Evolutionary conservation across 1,140 invertebrate species (phyloP), one percentile per base, ranked within the genome.

Genomic region (Caenorhabditis latens): DNA sequence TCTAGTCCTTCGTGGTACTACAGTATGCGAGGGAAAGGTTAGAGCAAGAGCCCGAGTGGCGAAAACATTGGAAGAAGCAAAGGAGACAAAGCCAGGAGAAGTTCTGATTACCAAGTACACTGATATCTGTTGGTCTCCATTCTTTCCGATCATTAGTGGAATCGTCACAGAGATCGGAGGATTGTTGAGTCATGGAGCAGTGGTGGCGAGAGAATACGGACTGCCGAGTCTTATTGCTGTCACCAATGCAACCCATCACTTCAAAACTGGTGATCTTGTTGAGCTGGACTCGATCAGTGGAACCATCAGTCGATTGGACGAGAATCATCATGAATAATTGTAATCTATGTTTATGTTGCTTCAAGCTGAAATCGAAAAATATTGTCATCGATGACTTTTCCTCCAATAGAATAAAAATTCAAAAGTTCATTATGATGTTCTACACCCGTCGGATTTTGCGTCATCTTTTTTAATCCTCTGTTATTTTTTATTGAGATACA

Each of bases 141-240:
- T 96, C 92, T 97, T 97, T 91, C 96, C 96, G 0, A 93, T 97
- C 9, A 92, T 97, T 7, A 93, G 94, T 2, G 96, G 96, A 21
- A 94, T 97, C 16, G 95, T 96, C 6, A 97, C 96, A 0, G 96
- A 97, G 93, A 93, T 96, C 8, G 96, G 96, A 24, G 96, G 96
- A 61, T 94, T 96, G 1, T 95, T 97, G 87, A 96, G 96, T 58
- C 96, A 97, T 90, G 95, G 96, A 71, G 96, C 96, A 83, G 96
- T 96, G 0, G 95, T 97, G n/a, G 96, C 96, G 2, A 93, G 96
- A 32, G 88, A 89, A 58, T 89, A 88, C 46, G 88, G 88, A 19
- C 87, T 89, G 8, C 88, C 88, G 8, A 88, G 86, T 85, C 57
- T 89, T 5, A 89, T 89, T 58, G 88, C 88, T 46, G 88, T 89